A percentile compares a stretch with the other conserved stretches of the same genome.
Conservation (phyloP, 2,113 vertebrate species). For the Pachycephala philippinensis region DNA sequence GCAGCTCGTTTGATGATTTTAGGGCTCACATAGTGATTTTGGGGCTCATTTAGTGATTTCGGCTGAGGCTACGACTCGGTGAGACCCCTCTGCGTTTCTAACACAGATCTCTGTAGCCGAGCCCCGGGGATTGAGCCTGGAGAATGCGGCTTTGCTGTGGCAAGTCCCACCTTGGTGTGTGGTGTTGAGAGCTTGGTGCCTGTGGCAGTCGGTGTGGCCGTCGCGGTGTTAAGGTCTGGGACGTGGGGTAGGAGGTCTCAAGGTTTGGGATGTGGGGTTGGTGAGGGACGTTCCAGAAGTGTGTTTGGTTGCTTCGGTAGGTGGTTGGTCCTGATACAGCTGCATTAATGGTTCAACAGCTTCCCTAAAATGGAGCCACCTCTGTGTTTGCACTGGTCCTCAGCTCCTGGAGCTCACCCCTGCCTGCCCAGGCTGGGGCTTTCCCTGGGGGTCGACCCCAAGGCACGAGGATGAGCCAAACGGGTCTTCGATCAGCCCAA, state of each 20-base stretch:
- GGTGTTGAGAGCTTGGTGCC: neutral
- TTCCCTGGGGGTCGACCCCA: neutral
- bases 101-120: rapidly evolving
- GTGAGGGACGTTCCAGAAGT: neutral
- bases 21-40: neutral
- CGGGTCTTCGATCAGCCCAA: rapidly evolving
- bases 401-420: neutral
- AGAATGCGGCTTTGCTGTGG: neutral
- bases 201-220: rapidly evolving
- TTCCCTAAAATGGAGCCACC: neutral
- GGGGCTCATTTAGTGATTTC: neutral
- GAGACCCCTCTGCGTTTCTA: neutral
- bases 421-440: neutral
- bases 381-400: rapidly evolving
- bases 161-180: rapidly evolving
- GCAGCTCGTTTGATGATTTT: neutral
- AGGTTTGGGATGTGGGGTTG: neutral
- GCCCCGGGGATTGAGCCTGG: rapidly evolving
- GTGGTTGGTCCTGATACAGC: neutral
- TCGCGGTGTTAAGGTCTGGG: neutral
- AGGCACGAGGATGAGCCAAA: neutral
- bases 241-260: neutral
- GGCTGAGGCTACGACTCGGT: neutral
- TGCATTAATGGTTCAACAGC: neutral
- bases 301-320: neutral